Base-by-base conservation (phyloP, 92 coral and sea anemone genomes). In the Umimayanthus chanpuru region DNA sequence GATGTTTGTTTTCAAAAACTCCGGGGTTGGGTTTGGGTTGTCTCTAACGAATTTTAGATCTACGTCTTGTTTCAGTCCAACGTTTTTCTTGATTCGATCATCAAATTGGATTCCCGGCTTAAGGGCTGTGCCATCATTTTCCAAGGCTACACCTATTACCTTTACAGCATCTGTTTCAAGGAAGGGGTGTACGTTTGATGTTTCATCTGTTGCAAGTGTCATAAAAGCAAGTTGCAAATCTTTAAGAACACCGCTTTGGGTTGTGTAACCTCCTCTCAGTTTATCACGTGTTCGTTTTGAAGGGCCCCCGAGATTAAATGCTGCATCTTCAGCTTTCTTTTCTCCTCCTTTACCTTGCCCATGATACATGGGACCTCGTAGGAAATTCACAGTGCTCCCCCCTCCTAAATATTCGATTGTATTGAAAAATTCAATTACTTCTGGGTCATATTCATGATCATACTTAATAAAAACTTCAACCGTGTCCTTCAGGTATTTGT, bases 241-340 rank as follows among this genome's bases (percentile, higher is more conserved):
- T 77, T 91, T 91, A 26, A 68, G 79, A 36, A 91, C 89, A 30
- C 94, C 91, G 29, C 89, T 85, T 88, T 58, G 66, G 26, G 91
- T 88, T 61, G 93, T 88, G 85, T 91, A 91, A 20, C 90, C 90
- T 3, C 90, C 91, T 67, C 76, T 78, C 76, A 43, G 78, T 81
- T n/a, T n/a, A n/a, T n/a, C n/a, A n/a, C n/a, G n/a, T n/a, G 94
- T 92, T 80, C 56, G 82, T 82, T 89, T 92, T 70, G 90, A 91
- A 66, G 93, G 90, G 25, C 89, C 94, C 25, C 89, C 90, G 25
- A 89, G 85, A 82, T 89, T 92, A 28, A 81, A 65, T 80, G 78
- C 85, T 55, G 90, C 84, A 76, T 92, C 77, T 77, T 92, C 88
- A 50, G 89, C 80, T 44, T 38, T 89, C 74, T 84, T 86, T 73